Conservation (phyloP, 2,113 vertebrate genomes). For the Oryzias curvinotus region DNA sequence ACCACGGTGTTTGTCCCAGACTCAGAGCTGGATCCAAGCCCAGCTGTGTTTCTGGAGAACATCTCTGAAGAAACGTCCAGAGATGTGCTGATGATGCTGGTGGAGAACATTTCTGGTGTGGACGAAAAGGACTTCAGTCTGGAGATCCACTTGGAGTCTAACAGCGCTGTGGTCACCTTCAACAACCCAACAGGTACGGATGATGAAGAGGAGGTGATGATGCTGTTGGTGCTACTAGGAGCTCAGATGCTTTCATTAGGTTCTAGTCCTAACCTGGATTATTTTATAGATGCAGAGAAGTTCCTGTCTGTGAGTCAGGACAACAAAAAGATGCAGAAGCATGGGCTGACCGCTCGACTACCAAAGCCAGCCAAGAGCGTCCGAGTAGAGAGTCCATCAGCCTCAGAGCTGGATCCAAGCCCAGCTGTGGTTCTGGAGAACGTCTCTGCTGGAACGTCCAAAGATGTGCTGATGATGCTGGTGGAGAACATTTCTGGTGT, state of each 20-base stretch:
- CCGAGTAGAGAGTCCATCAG: slow-evolving; percentile 61
- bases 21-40: neutral
- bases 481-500: slow-evolving; percentile 78
- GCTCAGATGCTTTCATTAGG: too few species aligned
- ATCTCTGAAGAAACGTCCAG: slow-evolving; percentile 42
- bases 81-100: slow-evolving; percentile 71
- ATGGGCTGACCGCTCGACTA: slow-evolving; percentile 60
- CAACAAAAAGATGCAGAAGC: slow-evolving; percentile 51
- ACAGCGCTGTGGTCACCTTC: slow-evolving; percentile 78
- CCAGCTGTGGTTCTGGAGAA: slow-evolving; percentile 77
- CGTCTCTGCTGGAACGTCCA: slow-evolving; percentile 41
- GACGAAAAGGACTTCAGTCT: slow-evolving; percentile 72
- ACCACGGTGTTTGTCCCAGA: slow-evolving; percentile 1
- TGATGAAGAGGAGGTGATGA: neutral
- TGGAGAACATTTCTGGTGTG: slow-evolving; percentile 78
- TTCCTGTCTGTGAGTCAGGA: slow-evolving; percentile 67
- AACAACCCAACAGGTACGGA: slow-evolving; percentile 72
- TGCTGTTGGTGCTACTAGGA: too few species aligned
- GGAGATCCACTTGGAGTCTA: slow-evolving; percentile 81
- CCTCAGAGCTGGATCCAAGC: neutral
- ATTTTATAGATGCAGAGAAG: slow-evolving; percentile 66
- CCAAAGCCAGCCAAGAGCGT: slow-evolving; percentile 78
- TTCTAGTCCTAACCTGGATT: neutral
- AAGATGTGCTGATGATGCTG: slow-evolving; percentile 70
- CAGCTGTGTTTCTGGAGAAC: slow-evolving; percentile 76